A percentile compares a stretch with the other conserved stretches of the same genome.
Conservation (phyloP, 2,113 vertebrate genomes). For the Campylomormyrus numenius region DNA sequence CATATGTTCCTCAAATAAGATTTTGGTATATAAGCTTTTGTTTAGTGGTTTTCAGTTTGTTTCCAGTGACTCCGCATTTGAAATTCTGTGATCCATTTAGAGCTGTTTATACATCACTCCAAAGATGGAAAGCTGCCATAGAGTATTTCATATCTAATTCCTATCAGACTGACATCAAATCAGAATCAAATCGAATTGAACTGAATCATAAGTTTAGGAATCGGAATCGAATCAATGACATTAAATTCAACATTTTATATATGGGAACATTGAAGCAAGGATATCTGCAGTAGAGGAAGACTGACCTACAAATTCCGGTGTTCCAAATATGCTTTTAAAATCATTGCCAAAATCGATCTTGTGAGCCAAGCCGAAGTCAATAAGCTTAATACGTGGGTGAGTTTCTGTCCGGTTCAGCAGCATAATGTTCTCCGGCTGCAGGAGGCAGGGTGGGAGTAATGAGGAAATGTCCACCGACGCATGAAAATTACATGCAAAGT, state of each 20-base stretch:
- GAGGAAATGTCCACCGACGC: slow-evolving; percentile 33
- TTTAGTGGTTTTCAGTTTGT: neutral
- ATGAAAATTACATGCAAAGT: slow-evolving; percentile 63
- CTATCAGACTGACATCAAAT: neutral
- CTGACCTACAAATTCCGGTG: slow-evolving; percentile 95
- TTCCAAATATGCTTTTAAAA: slow-evolving; percentile 98
- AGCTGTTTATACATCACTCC: neutral
- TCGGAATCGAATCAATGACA: neutral
- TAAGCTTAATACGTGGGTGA: slow-evolving; percentile 95
- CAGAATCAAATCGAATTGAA: neutral
- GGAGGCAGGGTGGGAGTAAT: neutral
- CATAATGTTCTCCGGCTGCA: slow-evolving; percentile 97
- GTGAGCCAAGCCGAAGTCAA: slow-evolving; percentile 95
- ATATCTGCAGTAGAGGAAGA: slow-evolving; percentile 30
- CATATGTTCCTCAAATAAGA: neutral
- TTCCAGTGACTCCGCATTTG: neutral
- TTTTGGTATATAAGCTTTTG: neutral
- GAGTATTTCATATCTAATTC: neutral
- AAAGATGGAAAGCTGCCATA: neutral
- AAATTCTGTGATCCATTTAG: neutral
- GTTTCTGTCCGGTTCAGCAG: slow-evolving; percentile 81
- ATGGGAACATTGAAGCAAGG: neutral
- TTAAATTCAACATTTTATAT: neutral
- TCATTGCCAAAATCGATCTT: slow-evolving; percentile 97
- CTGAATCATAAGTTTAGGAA: neutral